Percentiles rank a stretch among this genome's conserved stretches.
Conservation (phyloP, 2,888 invertebrate genomes). For the Habroteleia sp. region DNA sequence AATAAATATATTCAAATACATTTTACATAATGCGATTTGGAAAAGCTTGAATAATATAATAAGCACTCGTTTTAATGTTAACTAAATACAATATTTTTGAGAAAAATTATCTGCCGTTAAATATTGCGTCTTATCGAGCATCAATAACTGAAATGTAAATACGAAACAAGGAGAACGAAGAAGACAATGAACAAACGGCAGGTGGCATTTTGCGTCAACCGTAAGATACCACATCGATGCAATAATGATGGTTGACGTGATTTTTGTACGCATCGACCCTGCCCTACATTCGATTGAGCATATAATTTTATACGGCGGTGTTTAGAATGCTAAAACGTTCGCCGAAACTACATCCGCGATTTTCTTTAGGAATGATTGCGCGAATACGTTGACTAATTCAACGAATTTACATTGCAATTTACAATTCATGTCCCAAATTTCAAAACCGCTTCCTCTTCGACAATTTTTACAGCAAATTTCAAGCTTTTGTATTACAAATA, state of each 20-base stretch:
- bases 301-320: conserved; percentile 33
- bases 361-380: conserved; percentile 35
- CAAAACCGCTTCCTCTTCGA: no score
- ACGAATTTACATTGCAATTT: conserved; percentile 32
- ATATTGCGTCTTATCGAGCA: conserved; percentile 2
- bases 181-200: conserved; percentile 37
- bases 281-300: conserved; percentile 43
- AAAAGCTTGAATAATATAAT: no score
- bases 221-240: conserved; percentile 19
- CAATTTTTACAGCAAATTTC: no score
- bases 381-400: conserved; percentile 31
- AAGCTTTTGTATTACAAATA: no score
- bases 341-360: conserved; percentile 41
- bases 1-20: no score
- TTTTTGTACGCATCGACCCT: conserved; percentile 59
- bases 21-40: no score
- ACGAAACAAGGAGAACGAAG: conserved; percentile 13
- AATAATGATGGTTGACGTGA: conserved; percentile 43
- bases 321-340: conserved; percentile 52
- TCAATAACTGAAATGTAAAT: conserved; percentile 18
- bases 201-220: conserved; percentile 17
- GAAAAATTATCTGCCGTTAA: no score
- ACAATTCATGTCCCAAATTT: conserved; percentile 18
- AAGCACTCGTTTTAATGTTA: no score
- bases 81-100: no score